These are phyloP conservation scores for Notolepis coatsorum DNA, from an alignment of 2,797 vertebrate species.

Conservation along the genomic window DNA sequence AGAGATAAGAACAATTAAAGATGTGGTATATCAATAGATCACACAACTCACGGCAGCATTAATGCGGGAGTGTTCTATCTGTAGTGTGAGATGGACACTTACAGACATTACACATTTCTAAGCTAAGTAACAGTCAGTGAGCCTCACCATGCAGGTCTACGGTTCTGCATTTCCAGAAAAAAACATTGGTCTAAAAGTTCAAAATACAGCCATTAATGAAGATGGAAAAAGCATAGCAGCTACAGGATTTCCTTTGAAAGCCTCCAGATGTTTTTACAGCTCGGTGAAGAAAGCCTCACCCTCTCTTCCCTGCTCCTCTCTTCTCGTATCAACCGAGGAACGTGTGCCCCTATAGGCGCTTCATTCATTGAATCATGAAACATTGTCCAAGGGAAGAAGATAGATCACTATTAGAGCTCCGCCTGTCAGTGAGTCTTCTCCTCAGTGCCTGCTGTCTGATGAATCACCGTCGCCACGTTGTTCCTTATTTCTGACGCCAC, in stretches of 20 bases:
- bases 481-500: conserved; percentile 1
- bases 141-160: too few relatives aligned
- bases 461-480: conserved; percentile 46
- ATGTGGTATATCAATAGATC: too few relatives aligned
- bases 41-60: too few relatives aligned
- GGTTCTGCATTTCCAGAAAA: too few relatives aligned
- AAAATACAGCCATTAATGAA: too few relatives aligned
- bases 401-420: conserved; percentile 58
- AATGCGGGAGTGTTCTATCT: too few relatives aligned
- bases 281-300: conserved; percentile 1
- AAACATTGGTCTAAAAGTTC: too few relatives aligned
- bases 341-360: conserved; percentile 37
- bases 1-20: too few relatives aligned
- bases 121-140: too few relatives aligned
- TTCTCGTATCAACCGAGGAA: neutral
- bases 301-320: neutral
- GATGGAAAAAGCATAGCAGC: too few relatives aligned
- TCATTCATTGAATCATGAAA: conserved; percentile 55
- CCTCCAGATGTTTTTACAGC: conserved; percentile 1
- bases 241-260: neutral
- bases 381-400: conserved; percentile 53
- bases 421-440: conserved; percentile 46
- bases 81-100: too few relatives aligned
- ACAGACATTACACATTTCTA: too few relatives aligned
- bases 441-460: conserved; percentile 56